phyloP scores from a whole-genome alignment of 2,797 vertebrate species.

The Micrastur ruficollis region DNA sequence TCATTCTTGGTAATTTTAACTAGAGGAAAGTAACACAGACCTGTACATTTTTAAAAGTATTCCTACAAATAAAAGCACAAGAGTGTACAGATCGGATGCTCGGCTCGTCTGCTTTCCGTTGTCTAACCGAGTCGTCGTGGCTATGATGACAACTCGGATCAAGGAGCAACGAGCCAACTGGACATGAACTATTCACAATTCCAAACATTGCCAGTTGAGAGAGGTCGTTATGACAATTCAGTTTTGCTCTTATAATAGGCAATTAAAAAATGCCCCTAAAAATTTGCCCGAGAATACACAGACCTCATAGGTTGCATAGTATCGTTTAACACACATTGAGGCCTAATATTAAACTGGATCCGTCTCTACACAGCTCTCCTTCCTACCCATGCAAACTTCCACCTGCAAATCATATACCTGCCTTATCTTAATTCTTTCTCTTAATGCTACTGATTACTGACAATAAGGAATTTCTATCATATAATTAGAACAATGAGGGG shows the following conservation, averaged over 20 bases:
- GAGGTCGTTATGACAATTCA: not conserved
- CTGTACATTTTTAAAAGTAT: not conserved
- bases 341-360: not conserved
- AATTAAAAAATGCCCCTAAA: not conserved
- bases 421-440: not conserved
- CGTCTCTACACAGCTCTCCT: not conserved
- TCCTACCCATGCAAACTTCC: not conserved
- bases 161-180: not conserved
- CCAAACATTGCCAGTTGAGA: not conserved
- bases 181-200: not conserved
- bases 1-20: not conserved
- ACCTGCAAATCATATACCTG: not conserved
- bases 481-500: not conserved
- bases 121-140: not conserved
- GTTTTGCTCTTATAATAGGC: not conserved
- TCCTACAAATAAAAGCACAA: not conserved
- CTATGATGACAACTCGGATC: not conserved
- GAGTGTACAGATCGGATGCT: not conserved
- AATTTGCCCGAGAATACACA: not conserved
- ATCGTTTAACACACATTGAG: not conserved
- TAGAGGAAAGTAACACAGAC: not conserved
- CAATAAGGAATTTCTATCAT: not conserved
- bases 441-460: not conserved
- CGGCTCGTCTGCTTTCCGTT: accelerated
- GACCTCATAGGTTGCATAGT: not conserved